Base-by-base conservation (phyloP, 2,888 invertebrate species). In the Uloborus plumipes region DNA sequence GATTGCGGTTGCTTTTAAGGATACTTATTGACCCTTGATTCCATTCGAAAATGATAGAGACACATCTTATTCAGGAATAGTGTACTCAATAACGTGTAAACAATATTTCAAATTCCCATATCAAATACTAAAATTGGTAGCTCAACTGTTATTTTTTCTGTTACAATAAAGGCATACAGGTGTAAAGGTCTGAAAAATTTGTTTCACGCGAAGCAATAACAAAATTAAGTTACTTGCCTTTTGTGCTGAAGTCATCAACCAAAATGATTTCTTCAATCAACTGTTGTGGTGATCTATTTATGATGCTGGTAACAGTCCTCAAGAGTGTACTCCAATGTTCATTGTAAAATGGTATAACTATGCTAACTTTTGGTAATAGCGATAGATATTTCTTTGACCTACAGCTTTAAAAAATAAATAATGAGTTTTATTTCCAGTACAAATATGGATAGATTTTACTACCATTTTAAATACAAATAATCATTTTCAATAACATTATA, bases 331-430 rank as follows among this genome's bases (percentile, higher is more conserved):
- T 93, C 91, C 94, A 95, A 88, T 97, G 96, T 88, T 98, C 97
- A 87, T 98, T 96, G 89, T 95, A 95, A 88, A 97, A 97, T 0
- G 97, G 97, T 22, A 98, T 93, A 71, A 97, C 93, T 4, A 97
- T 93, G 88, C 95, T 96, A 16, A 94, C 94, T 0, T 93, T 92
- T 0, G 95, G 95, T 81, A 96, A 89, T 0, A 92, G 90, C 85
- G 91, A 91, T 70, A 93, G 89, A 88, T 96, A 95, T 86, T 91
- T 90, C 87, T 92, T 93, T 22, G 90, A 90, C 86, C 91, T 91
- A 88, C 96, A 96, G 4, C 92, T 91, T 85, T 18, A 59, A 22
- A 79, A 16, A 58, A n/a, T 20, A n/a, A 53, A 53, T 16, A 53
- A 16, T 53, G n/a, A 15, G n/a, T 53, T 53, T 16, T 53, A 53